Evolutionary conservation across 1,140 invertebrate species (phyloP).

Genomic region (Octopus bimaculoides): DNA sequence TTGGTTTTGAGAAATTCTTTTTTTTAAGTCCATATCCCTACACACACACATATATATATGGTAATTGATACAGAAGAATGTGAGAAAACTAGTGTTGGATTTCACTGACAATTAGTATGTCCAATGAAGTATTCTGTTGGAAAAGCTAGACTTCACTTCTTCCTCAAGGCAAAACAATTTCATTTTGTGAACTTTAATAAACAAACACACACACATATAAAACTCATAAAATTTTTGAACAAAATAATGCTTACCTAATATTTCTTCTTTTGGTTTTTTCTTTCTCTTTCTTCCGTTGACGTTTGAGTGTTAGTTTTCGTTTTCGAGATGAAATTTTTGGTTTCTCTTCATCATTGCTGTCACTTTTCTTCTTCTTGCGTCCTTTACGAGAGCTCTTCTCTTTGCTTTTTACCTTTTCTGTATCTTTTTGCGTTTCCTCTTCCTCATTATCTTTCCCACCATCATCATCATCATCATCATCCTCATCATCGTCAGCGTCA

Average conservation of each 20-base stretch:
- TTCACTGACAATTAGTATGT: neutral
- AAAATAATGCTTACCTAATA: neutral
- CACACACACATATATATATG: too few relatives aligned
- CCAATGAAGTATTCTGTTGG: neutral
- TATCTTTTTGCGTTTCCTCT: slow-evolving; percentile 9
- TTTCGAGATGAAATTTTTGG: neutral
- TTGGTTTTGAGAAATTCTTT: too few relatives aligned
- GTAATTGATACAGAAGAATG: neutral
- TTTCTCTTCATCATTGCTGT: slow-evolving; percentile 10
- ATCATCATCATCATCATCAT: slow-evolving; percentile 5
- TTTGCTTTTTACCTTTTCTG: neutral
- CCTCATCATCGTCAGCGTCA: neutral
- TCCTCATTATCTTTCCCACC: slow-evolving; percentile 9
- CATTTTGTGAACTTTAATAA: neutral
- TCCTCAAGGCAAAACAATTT: neutral
- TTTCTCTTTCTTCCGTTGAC: slow-evolving; percentile 16
- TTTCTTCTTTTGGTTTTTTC: slow-evolving; percentile 13
- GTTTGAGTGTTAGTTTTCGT: neutral
- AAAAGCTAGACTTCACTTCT: neutral
- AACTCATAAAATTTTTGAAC: neutral
- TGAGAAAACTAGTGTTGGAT: neutral
- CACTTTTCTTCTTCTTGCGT: slow-evolving; percentile 21
- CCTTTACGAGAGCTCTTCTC: slow-evolving; percentile 10
- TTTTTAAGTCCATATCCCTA: too few relatives aligned
- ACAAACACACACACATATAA: neutral